Conservation (phyloP, 2,797 vertebrate species). For the Siniperca undulata region DNA sequence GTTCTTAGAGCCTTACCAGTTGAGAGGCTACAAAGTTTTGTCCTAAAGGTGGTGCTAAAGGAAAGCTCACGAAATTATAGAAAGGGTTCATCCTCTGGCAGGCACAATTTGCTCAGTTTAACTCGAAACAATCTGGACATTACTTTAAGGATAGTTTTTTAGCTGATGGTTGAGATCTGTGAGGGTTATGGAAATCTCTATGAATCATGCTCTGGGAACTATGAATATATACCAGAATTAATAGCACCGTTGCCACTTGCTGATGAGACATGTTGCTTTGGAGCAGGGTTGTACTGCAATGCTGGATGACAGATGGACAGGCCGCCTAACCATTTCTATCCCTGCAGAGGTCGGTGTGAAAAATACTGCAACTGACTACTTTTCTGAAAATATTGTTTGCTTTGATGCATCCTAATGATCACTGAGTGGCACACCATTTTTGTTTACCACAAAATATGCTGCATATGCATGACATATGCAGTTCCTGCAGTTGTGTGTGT, state of each 20-base stretch:
- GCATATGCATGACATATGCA: background rate
- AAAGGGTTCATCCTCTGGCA: background rate
- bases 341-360: background rate
- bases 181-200: no score
- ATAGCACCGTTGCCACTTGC: background rate
- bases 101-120: background rate
- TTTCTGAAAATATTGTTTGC: background rate
- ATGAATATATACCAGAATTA: background rate
- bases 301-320: background rate
- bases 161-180: no score
- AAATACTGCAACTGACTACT: background rate
- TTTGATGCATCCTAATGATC: background rate
- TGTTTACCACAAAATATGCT: background rate
- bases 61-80: background rate
- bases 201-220: background rate
- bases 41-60: conserved; percentile 17
- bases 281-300: background rate
- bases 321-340: background rate
- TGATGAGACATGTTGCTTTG: background rate
- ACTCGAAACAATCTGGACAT: background rate
- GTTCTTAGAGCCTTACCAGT: background rate
- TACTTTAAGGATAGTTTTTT: no score
- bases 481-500: background rate
- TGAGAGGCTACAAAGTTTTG: background rate
- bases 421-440: background rate